Percentiles rank a stretch among this genome's conserved stretches.
Evolutionary conservation across 2,888 invertebrate species (phyloP).

Genomic region (Tribolium freemani): DNA sequence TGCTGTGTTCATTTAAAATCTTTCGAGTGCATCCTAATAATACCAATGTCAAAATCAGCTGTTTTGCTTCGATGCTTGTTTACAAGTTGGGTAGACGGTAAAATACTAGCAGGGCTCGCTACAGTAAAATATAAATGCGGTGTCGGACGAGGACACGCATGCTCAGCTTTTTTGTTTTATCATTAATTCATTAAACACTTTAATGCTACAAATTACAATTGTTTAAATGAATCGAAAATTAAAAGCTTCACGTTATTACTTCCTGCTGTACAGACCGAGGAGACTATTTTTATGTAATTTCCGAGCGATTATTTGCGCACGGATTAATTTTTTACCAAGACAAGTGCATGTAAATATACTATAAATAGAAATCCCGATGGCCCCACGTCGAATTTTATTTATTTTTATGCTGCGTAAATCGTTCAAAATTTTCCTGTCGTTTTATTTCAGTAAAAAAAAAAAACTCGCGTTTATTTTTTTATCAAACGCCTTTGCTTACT

Average conservation of each 20-base stretch:
- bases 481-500: neutral
- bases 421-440: neutral
- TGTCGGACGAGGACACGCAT: constrained; percentile 29
- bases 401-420: neutral
- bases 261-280: neutral
- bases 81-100: constrained; percentile 15
- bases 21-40: constrained; percentile 7
- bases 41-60: constrained; percentile 49
- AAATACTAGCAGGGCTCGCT: constrained; percentile 14
- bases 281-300: neutral
- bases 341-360: neutral
- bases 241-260: neutral
- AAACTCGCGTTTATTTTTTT: neutral
- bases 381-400: neutral
- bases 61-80: constrained; percentile 23
- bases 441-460: neutral
- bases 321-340: neutral
- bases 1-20: constrained; percentile 21
- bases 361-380: neutral
- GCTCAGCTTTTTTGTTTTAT: constrained; percentile 19
- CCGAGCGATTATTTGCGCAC: neutral
- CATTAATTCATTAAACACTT: neutral
- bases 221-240: constrained; percentile 16
- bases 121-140: constrained; percentile 27
- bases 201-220: neutral